These are phyloP conservation scores for Erebia ligea DNA, from an alignment of 2,888 invertebrate species.

Conservation along the genomic window DNA sequence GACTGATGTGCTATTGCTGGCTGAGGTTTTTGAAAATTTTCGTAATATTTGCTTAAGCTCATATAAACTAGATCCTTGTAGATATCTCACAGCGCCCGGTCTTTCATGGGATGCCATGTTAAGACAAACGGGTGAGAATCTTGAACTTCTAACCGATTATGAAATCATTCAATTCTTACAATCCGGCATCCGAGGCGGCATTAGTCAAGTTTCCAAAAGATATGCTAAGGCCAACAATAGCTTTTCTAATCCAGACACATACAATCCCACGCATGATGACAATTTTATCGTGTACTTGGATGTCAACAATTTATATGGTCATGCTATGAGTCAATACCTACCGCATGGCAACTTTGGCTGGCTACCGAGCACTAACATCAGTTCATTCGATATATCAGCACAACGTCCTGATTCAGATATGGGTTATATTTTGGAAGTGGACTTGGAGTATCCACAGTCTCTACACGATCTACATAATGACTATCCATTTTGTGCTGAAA, in stretches of 20 bases:
- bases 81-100: not conserved
- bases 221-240: not conserved
- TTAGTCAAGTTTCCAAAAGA: not conserved
- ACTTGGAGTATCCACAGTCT: not conserved
- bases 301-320: not conserved
- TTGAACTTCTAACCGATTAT: not conserved
- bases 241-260: not conserved
- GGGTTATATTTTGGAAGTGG: constrained; percentile 1
- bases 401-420: not conserved
- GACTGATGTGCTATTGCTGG: not conserved
- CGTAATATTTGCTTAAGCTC: not conserved
- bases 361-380: not conserved
- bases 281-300: not conserved
- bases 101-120: not conserved
- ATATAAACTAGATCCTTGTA: not conserved
- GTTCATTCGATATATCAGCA: not conserved
- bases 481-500: not conserved
- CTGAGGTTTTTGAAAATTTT: constrained; percentile 3
- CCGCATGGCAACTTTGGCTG: not conserved
- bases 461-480: not conserved
- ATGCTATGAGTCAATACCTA: not conserved
- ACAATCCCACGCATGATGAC: no score
- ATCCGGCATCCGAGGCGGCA: not conserved
- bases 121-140: not conserved
- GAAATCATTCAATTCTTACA: constrained; percentile 1